phyloP scores from a whole-genome alignment of 2,797 vertebrate genomes.

The Carapus acus region DNA sequence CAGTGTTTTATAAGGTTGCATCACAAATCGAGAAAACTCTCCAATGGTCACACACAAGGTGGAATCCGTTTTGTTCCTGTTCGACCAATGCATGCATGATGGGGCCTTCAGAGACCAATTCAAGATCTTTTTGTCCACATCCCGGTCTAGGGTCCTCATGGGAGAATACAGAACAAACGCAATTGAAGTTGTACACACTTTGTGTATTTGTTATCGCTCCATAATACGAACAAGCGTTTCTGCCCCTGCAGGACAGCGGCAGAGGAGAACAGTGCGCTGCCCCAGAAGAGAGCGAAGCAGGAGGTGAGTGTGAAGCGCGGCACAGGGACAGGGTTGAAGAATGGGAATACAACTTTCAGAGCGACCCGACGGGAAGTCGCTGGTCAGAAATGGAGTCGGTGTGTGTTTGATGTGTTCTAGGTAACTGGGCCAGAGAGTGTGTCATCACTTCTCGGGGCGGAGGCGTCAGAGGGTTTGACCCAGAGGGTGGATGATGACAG shows the following conservation, averaged over 20 bases:
- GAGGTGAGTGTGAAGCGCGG: slow-evolving; percentile 73
- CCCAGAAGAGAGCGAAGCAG: slow-evolving; percentile 82
- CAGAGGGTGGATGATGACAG: slow-evolving; percentile 83
- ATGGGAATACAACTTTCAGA: no score
- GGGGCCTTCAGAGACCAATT: no score
- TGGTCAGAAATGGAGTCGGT: slow-evolving; percentile 13
- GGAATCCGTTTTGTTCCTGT: no score
- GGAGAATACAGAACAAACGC: no score
- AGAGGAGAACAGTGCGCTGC: slow-evolving; percentile 73
- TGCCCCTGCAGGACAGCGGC: slow-evolving; percentile 68
- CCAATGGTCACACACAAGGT: no score
- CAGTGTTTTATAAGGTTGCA: no score
- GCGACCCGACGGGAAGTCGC: no score
- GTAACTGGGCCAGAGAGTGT: slow-evolving; percentile 62
- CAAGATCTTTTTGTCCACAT: no score
- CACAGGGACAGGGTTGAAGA: not conserved
- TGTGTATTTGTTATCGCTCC: slow-evolving; percentile 2
- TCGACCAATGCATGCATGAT: no score
- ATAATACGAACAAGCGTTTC: slow-evolving; percentile 19
- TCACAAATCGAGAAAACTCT: no score
- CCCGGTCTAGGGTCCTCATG: no score
- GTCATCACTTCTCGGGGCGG: slow-evolving; percentile 59
- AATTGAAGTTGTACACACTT: not conserved
- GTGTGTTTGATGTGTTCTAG: slow-evolving; percentile 46
- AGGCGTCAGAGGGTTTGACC: slow-evolving; percentile 69